Evolutionary conservation across 1,140 invertebrate genomes (phyloP).

Genomic region (Heliconius himera): DNA sequence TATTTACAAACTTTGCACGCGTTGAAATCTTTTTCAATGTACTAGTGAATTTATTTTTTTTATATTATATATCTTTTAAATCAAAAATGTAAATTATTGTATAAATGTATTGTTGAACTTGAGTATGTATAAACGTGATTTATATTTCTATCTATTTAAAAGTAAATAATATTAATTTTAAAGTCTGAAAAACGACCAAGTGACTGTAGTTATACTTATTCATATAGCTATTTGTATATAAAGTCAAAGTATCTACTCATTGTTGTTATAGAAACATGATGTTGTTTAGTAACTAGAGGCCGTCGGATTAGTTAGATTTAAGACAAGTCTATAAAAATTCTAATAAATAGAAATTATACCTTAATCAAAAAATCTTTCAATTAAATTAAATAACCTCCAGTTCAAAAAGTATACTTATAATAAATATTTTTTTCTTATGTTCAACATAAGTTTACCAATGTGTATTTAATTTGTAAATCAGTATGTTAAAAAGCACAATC

Average conservation of each 20-base stretch:
- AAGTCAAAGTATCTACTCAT: slow-evolving; percentile 58
- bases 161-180: slow-evolving; percentile 38
- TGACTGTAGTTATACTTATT: slow-evolving; percentile 40
- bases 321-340: slow-evolving; percentile 58
- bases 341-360: slow-evolving; percentile 72
- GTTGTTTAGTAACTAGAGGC: slow-evolving; percentile 71
- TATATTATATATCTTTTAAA: background rate
- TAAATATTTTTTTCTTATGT: too few species aligned
- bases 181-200: slow-evolving; percentile 51
- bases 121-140: slow-evolving; percentile 30
- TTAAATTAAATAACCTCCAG: background rate
- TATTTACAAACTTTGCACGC: slow-evolving; percentile 19
- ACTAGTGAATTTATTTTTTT: slow-evolving; percentile 1
- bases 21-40: slow-evolving; percentile 27
- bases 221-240: slow-evolving; percentile 62
- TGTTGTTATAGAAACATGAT: slow-evolving; percentile 69
- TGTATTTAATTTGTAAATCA: too few species aligned
- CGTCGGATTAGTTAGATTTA: slow-evolving; percentile 56
- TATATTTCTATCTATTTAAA: slow-evolving; percentile 33
- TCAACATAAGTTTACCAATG: too few species aligned
- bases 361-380: slow-evolving; percentile 15
- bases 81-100: slow-evolving; percentile 51
- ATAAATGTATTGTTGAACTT: slow-evolving; percentile 42
- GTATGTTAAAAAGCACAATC: too few species aligned
- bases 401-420: too few species aligned